Percentiles rank a stretch among this genome's conserved stretches.
These are phyloP conservation scores for Nezara viridula DNA, from an alignment of 2,888 invertebrate species.

Conservation along the genomic window DNA sequence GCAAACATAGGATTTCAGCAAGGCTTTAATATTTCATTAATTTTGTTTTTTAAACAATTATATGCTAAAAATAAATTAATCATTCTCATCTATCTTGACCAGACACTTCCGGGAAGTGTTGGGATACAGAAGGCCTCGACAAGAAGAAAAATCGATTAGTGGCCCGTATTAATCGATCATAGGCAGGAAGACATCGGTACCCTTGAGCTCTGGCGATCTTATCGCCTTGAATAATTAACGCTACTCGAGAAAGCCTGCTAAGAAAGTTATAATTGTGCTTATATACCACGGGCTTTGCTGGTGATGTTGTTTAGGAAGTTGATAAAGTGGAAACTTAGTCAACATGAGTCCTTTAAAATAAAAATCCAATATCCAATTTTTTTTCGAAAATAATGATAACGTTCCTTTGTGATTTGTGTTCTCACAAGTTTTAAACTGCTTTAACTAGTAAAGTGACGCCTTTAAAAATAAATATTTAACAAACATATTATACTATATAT, in stretches of 20 bases:
- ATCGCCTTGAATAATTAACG: conserved; percentile 25
- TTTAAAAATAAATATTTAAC: too few species aligned
- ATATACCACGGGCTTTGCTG: background rate
- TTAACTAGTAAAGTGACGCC: too few species aligned
- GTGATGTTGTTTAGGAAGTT: background rate
- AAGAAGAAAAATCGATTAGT: conserved; percentile 4
- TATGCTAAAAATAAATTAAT: background rate
- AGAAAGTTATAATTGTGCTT: background rate
- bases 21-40: background rate
- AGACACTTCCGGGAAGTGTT: conserved; percentile 6
- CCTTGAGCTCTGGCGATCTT: conserved; percentile 12
- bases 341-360: too few species aligned
- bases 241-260: conserved; percentile 4
- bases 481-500: too few species aligned
- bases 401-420: too few species aligned
- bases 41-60: background rate
- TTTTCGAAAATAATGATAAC: too few species aligned
- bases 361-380: too few species aligned
- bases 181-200: background rate
- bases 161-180: background rate
- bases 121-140: background rate
- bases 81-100: background rate
- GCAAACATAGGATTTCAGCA: background rate
- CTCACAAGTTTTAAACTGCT: too few species aligned
- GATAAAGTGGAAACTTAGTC: background rate